phyloP scores from a whole-genome alignment of 2,113 vertebrate genomes.

The Mola mola region DNA sequence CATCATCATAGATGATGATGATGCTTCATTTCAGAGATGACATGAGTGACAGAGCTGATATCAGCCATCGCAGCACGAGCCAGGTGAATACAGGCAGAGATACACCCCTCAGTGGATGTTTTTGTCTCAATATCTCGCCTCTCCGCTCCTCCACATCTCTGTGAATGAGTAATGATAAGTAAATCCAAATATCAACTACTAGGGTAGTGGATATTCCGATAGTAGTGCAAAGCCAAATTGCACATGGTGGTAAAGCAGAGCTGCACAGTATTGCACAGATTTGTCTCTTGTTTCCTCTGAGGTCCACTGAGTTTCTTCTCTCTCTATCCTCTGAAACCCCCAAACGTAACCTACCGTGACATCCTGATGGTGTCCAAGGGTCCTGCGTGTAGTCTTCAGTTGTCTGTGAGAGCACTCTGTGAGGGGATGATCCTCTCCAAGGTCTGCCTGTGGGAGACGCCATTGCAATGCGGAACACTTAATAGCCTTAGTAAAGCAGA shows the following conservation, averaged over 20 bases:
- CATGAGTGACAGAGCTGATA: slow-evolving; percentile 33
- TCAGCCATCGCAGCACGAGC: neutral
- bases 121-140: slow-evolving; percentile 15
- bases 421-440: slow-evolving; percentile 60
- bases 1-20: no score
- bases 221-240: no score
- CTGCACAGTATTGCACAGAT: neutral
- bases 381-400: slow-evolving; percentile 5
- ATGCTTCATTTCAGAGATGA: slow-evolving; percentile 35
- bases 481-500: slow-evolving; percentile 75
- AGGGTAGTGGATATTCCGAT: no score
- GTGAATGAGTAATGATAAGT: slow-evolving; percentile 9
- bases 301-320: slow-evolving; percentile 15
- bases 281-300: neutral
- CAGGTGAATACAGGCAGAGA: slow-evolving; percentile 45
- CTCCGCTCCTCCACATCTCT: slow-evolving; percentile 21
- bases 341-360: slow-evolving; percentile 33
- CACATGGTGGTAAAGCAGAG: neutral
- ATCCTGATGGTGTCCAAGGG: slow-evolving; percentile 42
- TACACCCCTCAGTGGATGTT: slow-evolving; percentile 38
- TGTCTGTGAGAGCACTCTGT: slow-evolving; percentile 35
- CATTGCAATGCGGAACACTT: slow-evolving; percentile 65
- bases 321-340: slow-evolving; percentile 8
- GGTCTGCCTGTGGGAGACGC: slow-evolving; percentile 62
- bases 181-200: no score